Conservation (phyloP, 2,113 vertebrate genomes). For the Coptodon rendalli region DNA sequence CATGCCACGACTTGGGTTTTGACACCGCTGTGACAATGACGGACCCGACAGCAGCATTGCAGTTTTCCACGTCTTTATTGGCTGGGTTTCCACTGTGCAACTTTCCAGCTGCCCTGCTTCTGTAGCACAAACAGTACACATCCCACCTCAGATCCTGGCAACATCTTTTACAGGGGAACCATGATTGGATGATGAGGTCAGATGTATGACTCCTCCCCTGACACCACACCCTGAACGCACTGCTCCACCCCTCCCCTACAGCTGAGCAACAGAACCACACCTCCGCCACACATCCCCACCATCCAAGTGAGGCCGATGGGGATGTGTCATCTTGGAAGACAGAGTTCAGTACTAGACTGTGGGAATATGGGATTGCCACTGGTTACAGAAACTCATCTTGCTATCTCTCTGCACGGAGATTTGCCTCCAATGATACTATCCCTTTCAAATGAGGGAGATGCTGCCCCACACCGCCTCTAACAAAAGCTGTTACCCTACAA, state of each 20-base stretch:
- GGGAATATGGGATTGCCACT: accelerated
- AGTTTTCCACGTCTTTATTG: not conserved
- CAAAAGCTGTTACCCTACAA: not conserved
- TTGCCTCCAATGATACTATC: not conserved
- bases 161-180: not conserved
- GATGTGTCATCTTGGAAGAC: not conserved
- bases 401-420: not conserved
- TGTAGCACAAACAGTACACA: not conserved
- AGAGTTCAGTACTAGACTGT: not conserved
- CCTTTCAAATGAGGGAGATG: not conserved
- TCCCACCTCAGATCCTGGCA: not conserved
- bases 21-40: not conserved
- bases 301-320: not conserved
- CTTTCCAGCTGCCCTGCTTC: not conserved
- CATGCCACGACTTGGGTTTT: not conserved
- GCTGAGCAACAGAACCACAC: not conserved
- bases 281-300: not conserved
- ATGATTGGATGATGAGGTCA: not conserved
- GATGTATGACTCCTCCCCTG: not conserved
- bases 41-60: not conserved
- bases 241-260: not conserved
- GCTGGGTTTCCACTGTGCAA: not conserved
- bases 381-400: not conserved
- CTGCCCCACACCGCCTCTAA: not conserved
- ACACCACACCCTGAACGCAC: not conserved